These are phyloP conservation scores for Ormyrus rosae DNA, from an alignment of 2,888 invertebrate genomes.

Conservation along the genomic window DNA sequence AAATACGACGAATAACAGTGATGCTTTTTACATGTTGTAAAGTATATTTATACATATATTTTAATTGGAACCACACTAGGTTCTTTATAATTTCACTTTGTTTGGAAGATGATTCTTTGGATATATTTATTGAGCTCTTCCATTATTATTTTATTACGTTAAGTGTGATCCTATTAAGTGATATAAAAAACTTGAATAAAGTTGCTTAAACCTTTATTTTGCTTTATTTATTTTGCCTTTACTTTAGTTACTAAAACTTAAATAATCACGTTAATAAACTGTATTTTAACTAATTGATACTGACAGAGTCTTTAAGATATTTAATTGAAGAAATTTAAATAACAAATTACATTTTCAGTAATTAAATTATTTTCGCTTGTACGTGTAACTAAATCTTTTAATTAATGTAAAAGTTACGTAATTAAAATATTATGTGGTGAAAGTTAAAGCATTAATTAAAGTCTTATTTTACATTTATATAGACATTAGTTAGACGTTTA, in stretches of 20 bases:
- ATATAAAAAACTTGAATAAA: slow-evolving; percentile 54
- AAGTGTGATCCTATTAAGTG: slow-evolving; percentile 53
- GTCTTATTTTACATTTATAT: too few species aligned
- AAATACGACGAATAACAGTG: slow-evolving; percentile 47
- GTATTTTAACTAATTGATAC: too few species aligned
- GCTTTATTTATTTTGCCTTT: slow-evolving; percentile 50
- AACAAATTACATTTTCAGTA: too few species aligned
- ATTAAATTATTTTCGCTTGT: too few species aligned
- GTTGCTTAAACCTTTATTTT: slow-evolving; percentile 42
- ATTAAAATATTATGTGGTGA: too few species aligned
- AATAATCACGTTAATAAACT: not conserved
- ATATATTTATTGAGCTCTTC: slow-evolving; percentile 55
- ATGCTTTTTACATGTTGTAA: slow-evolving; percentile 55
- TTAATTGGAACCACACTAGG: slow-evolving; percentile 20
- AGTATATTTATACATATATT: slow-evolving; percentile 44
- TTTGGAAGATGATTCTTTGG: slow-evolving; percentile 51
- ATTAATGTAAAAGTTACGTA: too few species aligned
- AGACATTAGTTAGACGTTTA: too few species aligned
- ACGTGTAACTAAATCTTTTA: too few species aligned
- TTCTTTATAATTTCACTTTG: slow-evolving; percentile 46
- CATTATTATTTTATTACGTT: slow-evolving; percentile 54
- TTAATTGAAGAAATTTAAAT: too few species aligned
- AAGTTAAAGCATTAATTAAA: too few species aligned
- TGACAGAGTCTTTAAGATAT: too few species aligned
- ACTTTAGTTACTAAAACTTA: slow-evolving; percentile 2